Evolutionary conservation across 2,888 invertebrate species (phyloP), one percentile per base, ranked within the genome.

Genomic region (Drosophila leonis): DNA sequence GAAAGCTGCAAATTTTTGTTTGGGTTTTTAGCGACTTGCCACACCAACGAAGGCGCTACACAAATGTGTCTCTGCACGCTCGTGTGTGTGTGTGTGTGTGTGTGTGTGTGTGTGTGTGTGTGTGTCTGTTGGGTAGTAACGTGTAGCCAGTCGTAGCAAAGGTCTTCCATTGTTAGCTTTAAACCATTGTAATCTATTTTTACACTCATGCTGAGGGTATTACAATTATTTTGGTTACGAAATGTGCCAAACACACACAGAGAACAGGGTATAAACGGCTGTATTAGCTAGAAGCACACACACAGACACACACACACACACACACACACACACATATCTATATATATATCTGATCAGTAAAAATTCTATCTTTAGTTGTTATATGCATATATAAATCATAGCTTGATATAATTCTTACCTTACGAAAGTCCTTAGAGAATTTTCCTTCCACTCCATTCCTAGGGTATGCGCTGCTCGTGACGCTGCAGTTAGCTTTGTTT

Each of bases 1-100:
- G 82, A 81, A 87, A 81, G 77, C 82, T 72, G 86, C 79, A 81
- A 81, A 87, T 84, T 87, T 82, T 75, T 83, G 87, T 83, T 87
- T 81, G 80, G 71, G 75, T 78, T 81, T 54, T 80, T 75, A 63
- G 81, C 85, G 82, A 83, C 75, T 75, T 69, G 88, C 56, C 64
- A 72, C 69, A 63, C 37, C 65, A 74, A 54, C 65, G 68, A 76
- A 87, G 81, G 84, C 33, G 67, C 37, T 27, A 31, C 37, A 46
- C 54, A 29, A 37, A 27, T 39, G 44, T 24, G 15, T 24, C 18
- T 27, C 44, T 12, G n/a, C n/a, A n/a, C n/a, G n/a, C n/a, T n/a
- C n/a, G n/a, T n/a, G n/a, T n/a, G n/a, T 57, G 13, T 24, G 24
- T 33, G 31, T 33, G 18, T n/a, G n/a, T 15, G 18, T 15, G 33